Base-by-base conservation (phyloP, 1,140 invertebrate genomes). In the Brachionus calyciflorus region DNA sequence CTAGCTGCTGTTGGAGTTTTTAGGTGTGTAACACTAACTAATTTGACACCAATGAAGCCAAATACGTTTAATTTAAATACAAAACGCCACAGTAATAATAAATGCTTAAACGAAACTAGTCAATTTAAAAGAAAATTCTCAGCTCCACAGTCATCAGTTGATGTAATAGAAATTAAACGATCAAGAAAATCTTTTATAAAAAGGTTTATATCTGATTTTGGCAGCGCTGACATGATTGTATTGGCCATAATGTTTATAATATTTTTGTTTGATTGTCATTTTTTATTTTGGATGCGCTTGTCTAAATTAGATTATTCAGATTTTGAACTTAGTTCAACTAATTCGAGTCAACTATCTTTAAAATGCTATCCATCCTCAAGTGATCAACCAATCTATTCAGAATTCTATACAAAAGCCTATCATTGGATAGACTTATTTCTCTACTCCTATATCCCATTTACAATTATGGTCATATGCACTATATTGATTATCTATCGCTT, bases 391-490 rank as follows among this genome's bases (percentile, higher is more conserved):
- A 14, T 51, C 6, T 73, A 73, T 51, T 7, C 30, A 12, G 17
- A 49, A 12, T 73, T 73, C 28, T 55, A 51, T 17, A 49, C 28
- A 21, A 33, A 49, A 49, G 51, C 69, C 7, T 73, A 55, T 14
- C 46, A 51, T 33, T 73, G 69, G 69, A 73, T 73, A 37, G 69
- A 73, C 51, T 21, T 73, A 19, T 73, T 73, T 55, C 46, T 73
- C 7, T 73, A 73, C 19, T 73, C 69, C 1, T 73, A 73, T 26
- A 73, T 73, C 0, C 69, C 69, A 10, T 73, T 73, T 14, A 51
- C 28, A 21, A 73, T 73, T 33, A 73, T 73, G 69, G 51, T 73
- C 1, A 55, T 73, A 24, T 73, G 44, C 24, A 73, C 69, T 41
- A 55, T 49, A 24, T 30, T 73, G 26, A 73, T 73, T 24, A 73